Percentiles rank a stretch among this genome's conserved stretches.
Evolutionary conservation across 2,797 vertebrate species (phyloP).

Genomic region (Enoplosus armatus): DNA sequence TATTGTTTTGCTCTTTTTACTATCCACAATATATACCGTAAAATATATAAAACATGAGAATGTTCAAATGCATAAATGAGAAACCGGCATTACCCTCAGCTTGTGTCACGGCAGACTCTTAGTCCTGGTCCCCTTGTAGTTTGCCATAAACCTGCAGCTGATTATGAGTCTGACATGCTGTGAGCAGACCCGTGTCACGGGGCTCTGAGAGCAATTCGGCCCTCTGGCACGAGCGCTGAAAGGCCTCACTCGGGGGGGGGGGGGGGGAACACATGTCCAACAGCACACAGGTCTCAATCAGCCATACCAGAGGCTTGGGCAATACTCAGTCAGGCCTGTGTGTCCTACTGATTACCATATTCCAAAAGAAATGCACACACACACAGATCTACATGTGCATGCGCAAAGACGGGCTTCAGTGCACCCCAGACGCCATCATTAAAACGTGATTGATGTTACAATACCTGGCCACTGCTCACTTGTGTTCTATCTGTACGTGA

Average conservation of each 20-base stretch:
- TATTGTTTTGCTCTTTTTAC: background rate
- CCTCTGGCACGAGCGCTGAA: slow-evolving; percentile 24
- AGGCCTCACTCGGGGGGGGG: slow-evolving; percentile 19
- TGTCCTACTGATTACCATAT: slow-evolving; percentile 46
- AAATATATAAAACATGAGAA: background rate
- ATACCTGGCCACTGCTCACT: slow-evolving; percentile 45
- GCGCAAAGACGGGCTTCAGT: slow-evolving; percentile 18
- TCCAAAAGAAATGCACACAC: slow-evolving; percentile 30
- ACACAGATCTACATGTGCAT: slow-evolving; percentile 12
- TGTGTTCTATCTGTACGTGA: slow-evolving; percentile 31
- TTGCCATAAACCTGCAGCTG: slow-evolving; percentile 41
- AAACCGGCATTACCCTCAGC: slow-evolving; percentile 10
- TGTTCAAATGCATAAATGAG: background rate
- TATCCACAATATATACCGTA: background rate
- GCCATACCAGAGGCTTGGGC: slow-evolving; percentile 34
- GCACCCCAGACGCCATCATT: slow-evolving; percentile 50
- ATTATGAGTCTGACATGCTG: slow-evolving; percentile 46
- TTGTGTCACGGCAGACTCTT: slow-evolving; percentile 12
- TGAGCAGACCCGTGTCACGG: slow-evolving; percentile 47
- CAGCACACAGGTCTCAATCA: slow-evolving; percentile 39
- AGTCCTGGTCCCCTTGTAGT: slow-evolving; percentile 7
- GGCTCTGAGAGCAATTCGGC: slow-evolving; percentile 16
- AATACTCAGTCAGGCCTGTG: slow-evolving; percentile 38
- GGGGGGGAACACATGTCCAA: slow-evolving; percentile 39
- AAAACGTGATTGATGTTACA: slow-evolving; percentile 56